Evolutionary conservation across 2,888 invertebrate genomes (phyloP).

Genomic region (Agrochola circellaris): DNA sequence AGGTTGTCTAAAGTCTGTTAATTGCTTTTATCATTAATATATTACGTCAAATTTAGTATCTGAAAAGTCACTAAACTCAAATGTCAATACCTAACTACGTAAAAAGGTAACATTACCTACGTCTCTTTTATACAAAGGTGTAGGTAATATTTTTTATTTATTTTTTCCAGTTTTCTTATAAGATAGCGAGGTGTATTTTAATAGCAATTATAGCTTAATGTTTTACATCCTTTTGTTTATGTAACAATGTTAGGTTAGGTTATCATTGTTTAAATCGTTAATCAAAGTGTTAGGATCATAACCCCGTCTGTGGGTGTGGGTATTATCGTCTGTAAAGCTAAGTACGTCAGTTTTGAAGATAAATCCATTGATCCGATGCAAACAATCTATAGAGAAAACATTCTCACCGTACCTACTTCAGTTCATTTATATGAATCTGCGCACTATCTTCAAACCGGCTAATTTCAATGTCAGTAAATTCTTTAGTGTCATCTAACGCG

Average conservation of each 20-base stretch:
- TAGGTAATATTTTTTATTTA: neutral
- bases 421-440: slow-evolving; percentile 17
- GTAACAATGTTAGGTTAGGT: neutral
- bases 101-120: neutral
- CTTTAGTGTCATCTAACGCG: slow-evolving; percentile 5
- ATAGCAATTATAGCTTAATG: neutral
- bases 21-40: slow-evolving; percentile 32
- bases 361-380: slow-evolving; percentile 21
- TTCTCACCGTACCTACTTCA: neutral
- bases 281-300: slow-evolving; percentile 8
- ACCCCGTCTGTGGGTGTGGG: slow-evolving; percentile 24
- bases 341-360: slow-evolving; percentile 33
- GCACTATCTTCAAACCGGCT: slow-evolving; percentile 3
- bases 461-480: slow-evolving; percentile 42
- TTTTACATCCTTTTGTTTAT: neutral
- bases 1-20: slow-evolving; percentile 16
- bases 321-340: slow-evolving; percentile 16
- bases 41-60: slow-evolving; percentile 26
- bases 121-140: neutral
- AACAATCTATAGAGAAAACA: slow-evolving; percentile 10
- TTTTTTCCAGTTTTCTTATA: neutral
- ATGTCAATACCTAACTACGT: neutral
- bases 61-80: slow-evolving; percentile 3
- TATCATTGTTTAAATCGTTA: slow-evolving; percentile 21
- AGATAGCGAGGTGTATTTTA: neutral